Conservation (phyloP, 2,113 vertebrate genomes). For the Vidua chalybeata region DNA sequence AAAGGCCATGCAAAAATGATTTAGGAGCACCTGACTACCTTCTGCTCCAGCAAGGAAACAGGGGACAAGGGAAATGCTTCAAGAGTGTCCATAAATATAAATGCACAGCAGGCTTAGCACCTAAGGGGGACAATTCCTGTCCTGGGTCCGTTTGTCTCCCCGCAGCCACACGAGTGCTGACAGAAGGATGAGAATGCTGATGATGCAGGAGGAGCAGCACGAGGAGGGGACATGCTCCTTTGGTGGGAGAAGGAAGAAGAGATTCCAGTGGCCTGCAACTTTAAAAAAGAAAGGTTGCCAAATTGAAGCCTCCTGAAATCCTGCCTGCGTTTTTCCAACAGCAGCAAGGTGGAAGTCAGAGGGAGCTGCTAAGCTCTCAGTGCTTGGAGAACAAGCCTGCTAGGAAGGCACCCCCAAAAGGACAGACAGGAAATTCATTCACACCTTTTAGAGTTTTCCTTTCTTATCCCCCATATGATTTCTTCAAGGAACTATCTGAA, state of each 20-base stretch:
- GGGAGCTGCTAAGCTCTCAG: background rate
- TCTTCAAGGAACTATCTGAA: background rate
- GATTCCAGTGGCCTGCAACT: background rate
- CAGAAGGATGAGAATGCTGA: background rate
- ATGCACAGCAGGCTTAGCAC: background rate
- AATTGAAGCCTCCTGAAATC: background rate
- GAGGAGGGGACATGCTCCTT: background rate
- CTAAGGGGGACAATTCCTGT: background rate
- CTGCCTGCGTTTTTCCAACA: background rate
- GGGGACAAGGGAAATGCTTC: background rate
- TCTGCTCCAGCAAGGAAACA: background rate
- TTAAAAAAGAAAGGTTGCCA: background rate
- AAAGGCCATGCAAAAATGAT: background rate
- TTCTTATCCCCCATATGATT: background rate
- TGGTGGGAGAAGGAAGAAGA: background rate
- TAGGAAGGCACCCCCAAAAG: background rate
- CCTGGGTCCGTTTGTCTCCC: background rate
- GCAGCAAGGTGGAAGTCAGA: background rate
- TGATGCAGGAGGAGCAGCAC: background rate
- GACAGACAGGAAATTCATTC: background rate
- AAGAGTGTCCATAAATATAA: background rate
- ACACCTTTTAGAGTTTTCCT: background rate
- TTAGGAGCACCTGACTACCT: conserved; percentile 1
- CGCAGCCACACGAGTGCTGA: background rate
- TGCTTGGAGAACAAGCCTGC: background rate